Evolutionary conservation across 1,140 invertebrate genomes (phyloP).

Genomic region (Macrotrachela quadricornifera): DNA sequence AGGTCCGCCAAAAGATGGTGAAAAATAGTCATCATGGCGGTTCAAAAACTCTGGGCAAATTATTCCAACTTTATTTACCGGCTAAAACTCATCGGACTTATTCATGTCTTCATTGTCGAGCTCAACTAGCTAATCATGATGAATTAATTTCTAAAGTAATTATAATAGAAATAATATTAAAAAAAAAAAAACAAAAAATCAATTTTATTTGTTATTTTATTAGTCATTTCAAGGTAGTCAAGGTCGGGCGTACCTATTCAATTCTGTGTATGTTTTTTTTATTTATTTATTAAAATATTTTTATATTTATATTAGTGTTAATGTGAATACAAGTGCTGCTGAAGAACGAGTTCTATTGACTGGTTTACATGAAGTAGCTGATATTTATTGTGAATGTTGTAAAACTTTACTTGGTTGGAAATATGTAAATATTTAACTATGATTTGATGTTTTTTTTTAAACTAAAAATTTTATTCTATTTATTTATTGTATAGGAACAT

Average conservation of each 20-base stretch:
- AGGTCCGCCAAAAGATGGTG: too few species aligned
- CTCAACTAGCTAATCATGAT: slow-evolving; percentile 97
- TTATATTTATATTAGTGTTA: slow-evolving; percentile 38
- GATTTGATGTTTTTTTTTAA: too few species aligned
- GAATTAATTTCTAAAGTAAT: slow-evolving; percentile 80
- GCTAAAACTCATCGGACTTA: slow-evolving; percentile 2
- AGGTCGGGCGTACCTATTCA: slow-evolving; percentile 97
- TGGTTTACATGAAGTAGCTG: slow-evolving; percentile 92
- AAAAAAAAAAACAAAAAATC: too few species aligned
- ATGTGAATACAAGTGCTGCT: slow-evolving; percentile 90
- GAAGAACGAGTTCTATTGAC: slow-evolving; percentile 94
- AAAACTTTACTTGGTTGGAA: slow-evolving; percentile 99
- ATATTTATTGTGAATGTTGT: slow-evolving; percentile 98
- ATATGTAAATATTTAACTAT: slow-evolving; percentile 49
- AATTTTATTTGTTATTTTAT: too few species aligned
- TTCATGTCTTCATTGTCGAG: slow-evolving; percentile 86
- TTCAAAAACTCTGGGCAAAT: neutral
- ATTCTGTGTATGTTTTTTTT: slow-evolving; percentile 78
- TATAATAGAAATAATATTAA: too few species aligned
- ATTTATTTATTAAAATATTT: slow-evolving; percentile 14
- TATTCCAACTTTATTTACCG: slow-evolving; percentile 6
- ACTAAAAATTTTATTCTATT: too few species aligned
- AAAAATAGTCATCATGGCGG: too few species aligned
- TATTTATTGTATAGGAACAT: slow-evolving; percentile 58
- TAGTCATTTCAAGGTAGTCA: slow-evolving; percentile 97